Conservation (phyloP, 2,888 invertebrate species). For the Hesperia comma region DNA sequence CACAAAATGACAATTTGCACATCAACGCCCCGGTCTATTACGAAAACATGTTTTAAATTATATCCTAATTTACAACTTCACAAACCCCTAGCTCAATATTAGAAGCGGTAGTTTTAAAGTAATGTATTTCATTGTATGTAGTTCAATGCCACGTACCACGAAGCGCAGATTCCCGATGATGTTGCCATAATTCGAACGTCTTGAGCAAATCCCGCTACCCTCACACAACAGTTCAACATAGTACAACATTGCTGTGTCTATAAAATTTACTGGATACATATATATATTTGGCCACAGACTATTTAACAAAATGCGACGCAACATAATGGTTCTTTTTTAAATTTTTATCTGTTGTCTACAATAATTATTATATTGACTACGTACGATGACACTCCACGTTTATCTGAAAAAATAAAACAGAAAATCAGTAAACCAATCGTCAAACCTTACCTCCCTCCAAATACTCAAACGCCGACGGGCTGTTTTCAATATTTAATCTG, state of each 20-base stretch:
- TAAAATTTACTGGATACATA: slow-evolving; percentile 8
- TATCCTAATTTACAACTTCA: neutral
- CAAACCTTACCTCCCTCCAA: no score
- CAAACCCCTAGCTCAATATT: neutral
- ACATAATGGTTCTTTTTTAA: slow-evolving; percentile 33
- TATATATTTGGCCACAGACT: slow-evolving; percentile 30
- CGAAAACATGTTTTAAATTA: slow-evolving; percentile 8
- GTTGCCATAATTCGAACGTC: slow-evolving; percentile 13
- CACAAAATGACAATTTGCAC: slow-evolving; percentile 16
- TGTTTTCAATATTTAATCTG: no score
- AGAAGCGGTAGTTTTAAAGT: neutral
- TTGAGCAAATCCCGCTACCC: slow-evolving; percentile 24
- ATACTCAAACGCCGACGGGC: no score
- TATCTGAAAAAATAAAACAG: slow-evolving; percentile 38
- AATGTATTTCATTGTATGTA: neutral
- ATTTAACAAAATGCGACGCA: slow-evolving; percentile 41
- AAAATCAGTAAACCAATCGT: no score
- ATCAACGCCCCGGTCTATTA: slow-evolving; percentile 23
- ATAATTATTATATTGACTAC: slow-evolving; percentile 72
- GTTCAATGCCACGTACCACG: neutral
- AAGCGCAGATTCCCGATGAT: neutral
- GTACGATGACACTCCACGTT: slow-evolving; percentile 28
- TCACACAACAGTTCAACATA: slow-evolving; percentile 6
- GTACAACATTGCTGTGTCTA: slow-evolving; percentile 5
- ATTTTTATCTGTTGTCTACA: slow-evolving; percentile 69